Evolutionary conservation across 2,797 vertebrate genomes (phyloP).

Genomic region (Netta rufina): DNA sequence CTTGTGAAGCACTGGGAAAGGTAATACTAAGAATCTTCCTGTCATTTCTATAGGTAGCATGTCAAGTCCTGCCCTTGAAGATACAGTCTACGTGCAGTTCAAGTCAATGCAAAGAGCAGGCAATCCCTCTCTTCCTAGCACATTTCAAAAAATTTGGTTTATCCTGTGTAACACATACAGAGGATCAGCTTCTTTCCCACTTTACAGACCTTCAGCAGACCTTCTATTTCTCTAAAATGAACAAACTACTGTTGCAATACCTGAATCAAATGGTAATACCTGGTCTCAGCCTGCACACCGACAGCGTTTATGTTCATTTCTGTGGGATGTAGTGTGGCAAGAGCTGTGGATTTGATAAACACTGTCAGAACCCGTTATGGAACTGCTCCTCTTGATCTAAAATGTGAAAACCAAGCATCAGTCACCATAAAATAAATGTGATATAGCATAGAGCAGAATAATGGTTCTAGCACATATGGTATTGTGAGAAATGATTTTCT

Average conservation of each 20-base stretch:
- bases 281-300: background rate
- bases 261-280: background rate
- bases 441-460: slow-evolving; percentile 20
- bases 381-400: background rate
- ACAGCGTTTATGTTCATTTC: background rate
- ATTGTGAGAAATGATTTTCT: slow-evolving; percentile 52
- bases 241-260: background rate
- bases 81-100: background rate
- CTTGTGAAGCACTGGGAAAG: background rate
- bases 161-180: background rate
- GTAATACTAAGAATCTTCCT: background rate
- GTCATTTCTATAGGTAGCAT: background rate
- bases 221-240: background rate
- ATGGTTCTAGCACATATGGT: slow-evolving; percentile 39
- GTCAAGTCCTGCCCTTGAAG: background rate
- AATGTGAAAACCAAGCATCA: slow-evolving; percentile 27
- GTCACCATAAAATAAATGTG: slow-evolving; percentile 34
- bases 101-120: background rate
- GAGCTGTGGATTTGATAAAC: background rate
- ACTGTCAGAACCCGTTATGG: background rate
- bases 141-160: background rate
- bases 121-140: background rate
- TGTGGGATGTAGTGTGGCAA: background rate
- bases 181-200: background rate
- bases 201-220: background rate